A percentile compares a stretch with the other conserved stretches of the same genome.
Conservation (phyloP, 2,888 invertebrate species). For the Oeneis ivallda region DNA sequence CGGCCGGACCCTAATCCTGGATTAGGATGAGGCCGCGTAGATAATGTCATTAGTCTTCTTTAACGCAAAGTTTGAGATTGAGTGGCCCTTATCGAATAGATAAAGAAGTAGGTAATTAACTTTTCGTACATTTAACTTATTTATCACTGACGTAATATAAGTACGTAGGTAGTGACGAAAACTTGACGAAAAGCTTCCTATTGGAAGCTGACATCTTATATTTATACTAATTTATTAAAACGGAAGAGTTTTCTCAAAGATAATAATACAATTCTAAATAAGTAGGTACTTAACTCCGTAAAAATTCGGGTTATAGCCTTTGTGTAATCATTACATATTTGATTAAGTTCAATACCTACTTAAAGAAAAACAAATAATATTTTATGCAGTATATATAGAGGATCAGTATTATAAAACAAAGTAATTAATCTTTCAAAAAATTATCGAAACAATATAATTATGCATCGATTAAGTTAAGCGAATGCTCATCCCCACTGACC, state of each 20-base stretch:
- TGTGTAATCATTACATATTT: too few relatives aligned
- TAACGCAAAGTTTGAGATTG: conserved; percentile 24
- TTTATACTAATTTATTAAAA: too few relatives aligned
- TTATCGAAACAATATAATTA: conserved; percentile 27
- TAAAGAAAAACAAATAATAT: neutral
- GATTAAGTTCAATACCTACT: too few relatives aligned
- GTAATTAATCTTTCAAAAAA: conserved; percentile 21
- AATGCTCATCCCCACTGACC: conserved; percentile 42
- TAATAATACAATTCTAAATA: too few relatives aligned
- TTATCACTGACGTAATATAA: neutral
- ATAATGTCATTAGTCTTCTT: conserved; percentile 30
- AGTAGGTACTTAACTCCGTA: too few relatives aligned
- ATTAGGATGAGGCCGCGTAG: conserved; percentile 22
- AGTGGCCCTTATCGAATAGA: conserved; percentile 22
- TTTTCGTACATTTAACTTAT: conserved; percentile 16
- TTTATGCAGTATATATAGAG: neutral
- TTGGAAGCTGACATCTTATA: too few relatives aligned
- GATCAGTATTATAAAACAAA: conserved; percentile 9
- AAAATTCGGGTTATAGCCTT: too few relatives aligned
- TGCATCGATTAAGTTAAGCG: conserved; percentile 24
- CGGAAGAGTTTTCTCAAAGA: too few relatives aligned
- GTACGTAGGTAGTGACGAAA: neutral
- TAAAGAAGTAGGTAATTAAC: conserved; percentile 18
- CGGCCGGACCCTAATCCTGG: conserved; percentile 22
- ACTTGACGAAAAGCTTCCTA: neutral